Percentiles rank a stretch among this genome's conserved stretches.
These are phyloP conservation scores for Antrozous pallidus DNA, from an alignment of 2,797 vertebrate species.

Conservation along the genomic window DNA sequence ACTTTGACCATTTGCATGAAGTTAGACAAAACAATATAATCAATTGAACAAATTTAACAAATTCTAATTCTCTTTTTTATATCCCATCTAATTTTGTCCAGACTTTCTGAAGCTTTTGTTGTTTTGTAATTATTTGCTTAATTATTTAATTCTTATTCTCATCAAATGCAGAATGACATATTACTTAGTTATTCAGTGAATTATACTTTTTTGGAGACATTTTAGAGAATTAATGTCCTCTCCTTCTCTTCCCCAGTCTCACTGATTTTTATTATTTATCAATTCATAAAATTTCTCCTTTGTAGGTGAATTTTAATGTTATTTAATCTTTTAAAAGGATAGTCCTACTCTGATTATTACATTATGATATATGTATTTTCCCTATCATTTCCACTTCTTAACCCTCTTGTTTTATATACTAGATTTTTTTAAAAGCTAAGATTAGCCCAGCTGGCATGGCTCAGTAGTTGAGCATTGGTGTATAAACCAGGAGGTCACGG, in stretches of 20 bases:
- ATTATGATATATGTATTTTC: background rate
- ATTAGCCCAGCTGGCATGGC: background rate
- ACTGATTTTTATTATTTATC: slow-evolving; percentile 16
- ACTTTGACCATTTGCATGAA: background rate
- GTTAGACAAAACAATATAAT: background rate
- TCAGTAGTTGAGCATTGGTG: no score
- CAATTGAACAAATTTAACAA: background rate
- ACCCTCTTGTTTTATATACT: slow-evolving; percentile 18
- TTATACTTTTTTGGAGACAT: background rate
- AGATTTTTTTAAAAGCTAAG: background rate
- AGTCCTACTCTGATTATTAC: background rate
- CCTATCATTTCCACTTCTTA: slow-evolving; percentile 5
- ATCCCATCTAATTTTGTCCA: background rate
- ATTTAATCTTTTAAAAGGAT: slow-evolving; percentile 19
- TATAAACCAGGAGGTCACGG: no score
- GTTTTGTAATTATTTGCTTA: slow-evolving; percentile 16
- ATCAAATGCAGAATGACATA: slow-evolving; percentile 16
- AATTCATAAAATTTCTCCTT: slow-evolving; percentile 19
- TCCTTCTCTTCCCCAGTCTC: background rate
- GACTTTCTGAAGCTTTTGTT: background rate
- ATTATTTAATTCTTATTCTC: slow-evolving; percentile 10
- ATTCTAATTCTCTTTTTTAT: background rate
- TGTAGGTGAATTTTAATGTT: slow-evolving; percentile 5
- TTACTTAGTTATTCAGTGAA: slow-evolving; percentile 35
- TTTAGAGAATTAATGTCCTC: background rate